phyloP scores from a whole-genome alignment of 2,888 invertebrate species.

The Drosophila mimica region DNA sequence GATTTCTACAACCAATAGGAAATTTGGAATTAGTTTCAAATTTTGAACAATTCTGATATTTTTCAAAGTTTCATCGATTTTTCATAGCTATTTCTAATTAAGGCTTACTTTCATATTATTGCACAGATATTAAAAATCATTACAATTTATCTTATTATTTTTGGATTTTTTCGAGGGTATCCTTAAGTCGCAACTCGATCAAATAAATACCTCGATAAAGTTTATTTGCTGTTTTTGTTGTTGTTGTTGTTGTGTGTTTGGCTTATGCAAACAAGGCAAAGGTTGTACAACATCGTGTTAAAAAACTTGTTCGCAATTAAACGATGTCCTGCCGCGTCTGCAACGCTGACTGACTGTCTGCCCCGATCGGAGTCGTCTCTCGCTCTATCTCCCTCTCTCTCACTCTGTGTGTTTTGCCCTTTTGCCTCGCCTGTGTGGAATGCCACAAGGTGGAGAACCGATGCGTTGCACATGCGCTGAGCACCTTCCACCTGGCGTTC shows the following conservation, averaged over 20 bases:
- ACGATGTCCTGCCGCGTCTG: constrained; percentile 84
- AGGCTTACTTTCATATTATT: neutral
- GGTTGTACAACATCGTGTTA: constrained; percentile 84
- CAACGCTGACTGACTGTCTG: constrained; percentile 75
- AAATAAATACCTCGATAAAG: neutral
- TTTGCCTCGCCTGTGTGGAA: constrained; percentile 28
- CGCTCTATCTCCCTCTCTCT: neutral
- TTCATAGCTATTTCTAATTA: neutral
- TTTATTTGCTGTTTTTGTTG: neutral
- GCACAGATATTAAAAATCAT: neutral
- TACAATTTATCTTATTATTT: neutral
- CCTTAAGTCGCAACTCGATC: neutral
- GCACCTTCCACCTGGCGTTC: constrained; percentile 82
- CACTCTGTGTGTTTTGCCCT: neutral
- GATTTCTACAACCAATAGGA: neutral
- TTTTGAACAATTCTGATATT: neutral
- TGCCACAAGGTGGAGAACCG: constrained; percentile 45
- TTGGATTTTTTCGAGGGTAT: constrained; percentile 8
- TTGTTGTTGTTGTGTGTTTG: constrained; percentile 19
- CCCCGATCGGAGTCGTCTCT: constrained; percentile 37
- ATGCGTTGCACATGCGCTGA: constrained; percentile 57
- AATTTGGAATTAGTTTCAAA: neutral
- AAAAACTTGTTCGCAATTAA: constrained; percentile 85
- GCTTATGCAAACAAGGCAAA: constrained; percentile 72
- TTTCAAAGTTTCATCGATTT: neutral